These are phyloP conservation scores for Dryobota labecula DNA, from an alignment of 2,888 invertebrate species.

Conservation along the genomic window DNA sequence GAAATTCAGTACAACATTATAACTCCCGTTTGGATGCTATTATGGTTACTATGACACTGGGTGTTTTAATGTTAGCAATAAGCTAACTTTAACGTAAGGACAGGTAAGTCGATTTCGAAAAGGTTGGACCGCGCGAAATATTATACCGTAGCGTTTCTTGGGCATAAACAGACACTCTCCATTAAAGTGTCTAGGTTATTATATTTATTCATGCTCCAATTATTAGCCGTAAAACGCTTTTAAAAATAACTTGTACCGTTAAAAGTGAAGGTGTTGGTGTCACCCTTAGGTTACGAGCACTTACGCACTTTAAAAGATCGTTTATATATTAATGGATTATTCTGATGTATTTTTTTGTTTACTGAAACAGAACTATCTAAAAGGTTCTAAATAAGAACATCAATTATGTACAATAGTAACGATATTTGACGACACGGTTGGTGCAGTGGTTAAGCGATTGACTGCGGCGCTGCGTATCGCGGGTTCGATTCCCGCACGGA, in stretches of 20 bases:
- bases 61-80: too few relatives aligned
- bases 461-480: too few relatives aligned
- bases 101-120: constrained; percentile 41
- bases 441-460: too few relatives aligned
- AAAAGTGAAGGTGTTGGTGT: constrained; percentile 29
- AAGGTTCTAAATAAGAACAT: background rate
- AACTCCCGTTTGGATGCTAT: too few relatives aligned
- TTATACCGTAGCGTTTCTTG: constrained; percentile 41
- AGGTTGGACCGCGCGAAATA: constrained; percentile 36
- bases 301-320: constrained; percentile 16
- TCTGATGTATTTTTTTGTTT: constrained; percentile 6
- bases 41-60: too few relatives aligned
- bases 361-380: background rate
- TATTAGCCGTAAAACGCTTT: constrained; percentile 47
- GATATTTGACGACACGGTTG: too few relatives aligned
- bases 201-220: constrained; percentile 49
- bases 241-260: constrained; percentile 32
- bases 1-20: too few relatives aligned
- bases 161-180: constrained; percentile 37
- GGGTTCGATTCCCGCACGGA: too few relatives aligned
- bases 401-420: background rate
- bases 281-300: constrained; percentile 12
- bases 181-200: constrained; percentile 48
- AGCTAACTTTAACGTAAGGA: constrained; percentile 22
- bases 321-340: constrained; percentile 15